These are phyloP conservation scores for Ctenochaetus hawaiiensis DNA, from an alignment of 2,797 vertebrate genomes.

Conservation along the genomic window DNA sequence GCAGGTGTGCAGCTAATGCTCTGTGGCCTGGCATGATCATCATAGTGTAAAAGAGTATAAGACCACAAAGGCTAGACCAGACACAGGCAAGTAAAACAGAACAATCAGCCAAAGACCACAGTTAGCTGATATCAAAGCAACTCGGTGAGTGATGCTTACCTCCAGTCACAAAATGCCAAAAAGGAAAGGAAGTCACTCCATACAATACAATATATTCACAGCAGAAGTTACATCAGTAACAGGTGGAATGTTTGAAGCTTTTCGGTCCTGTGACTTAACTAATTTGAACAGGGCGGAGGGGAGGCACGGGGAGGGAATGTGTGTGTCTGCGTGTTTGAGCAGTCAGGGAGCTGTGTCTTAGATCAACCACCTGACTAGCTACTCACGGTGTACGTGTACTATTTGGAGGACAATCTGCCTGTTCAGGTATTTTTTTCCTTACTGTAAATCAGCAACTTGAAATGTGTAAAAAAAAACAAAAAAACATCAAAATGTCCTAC, in stretches of 20 bases:
- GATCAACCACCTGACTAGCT: conserved; percentile 63
- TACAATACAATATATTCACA: conserved; percentile 26
- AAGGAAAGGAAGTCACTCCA: neutral
- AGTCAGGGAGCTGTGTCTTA: conserved; percentile 36
- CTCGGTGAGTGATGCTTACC: conserved; percentile 58
- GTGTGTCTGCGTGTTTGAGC: conserved; percentile 56
- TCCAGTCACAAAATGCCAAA: conserved; percentile 19
- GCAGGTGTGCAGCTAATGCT: conserved; percentile 66
- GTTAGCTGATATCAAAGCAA: conserved; percentile 7
- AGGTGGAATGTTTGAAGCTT: conserved; percentile 65
- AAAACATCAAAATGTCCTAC: neutral
- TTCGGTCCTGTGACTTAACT: conserved; percentile 66
- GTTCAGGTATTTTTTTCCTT: neutral
- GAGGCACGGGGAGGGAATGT: conserved; percentile 32
- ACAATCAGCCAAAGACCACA: conserved; percentile 21
- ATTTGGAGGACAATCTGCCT: neutral
- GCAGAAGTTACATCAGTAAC: conserved; percentile 44
- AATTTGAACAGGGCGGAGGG: conserved; percentile 63
- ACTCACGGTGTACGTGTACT: conserved; percentile 18
- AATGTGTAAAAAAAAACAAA: neutral
- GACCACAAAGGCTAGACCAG: neutral
- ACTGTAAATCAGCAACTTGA: neutral
- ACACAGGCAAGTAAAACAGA: conserved; percentile 16
- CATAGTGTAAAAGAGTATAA: conserved; percentile 1
- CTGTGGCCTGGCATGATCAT: conserved; percentile 50